Evolutionary conservation across 2,888 invertebrate genomes (phyloP).

Genomic region (Tinea semifulvella): DNA sequence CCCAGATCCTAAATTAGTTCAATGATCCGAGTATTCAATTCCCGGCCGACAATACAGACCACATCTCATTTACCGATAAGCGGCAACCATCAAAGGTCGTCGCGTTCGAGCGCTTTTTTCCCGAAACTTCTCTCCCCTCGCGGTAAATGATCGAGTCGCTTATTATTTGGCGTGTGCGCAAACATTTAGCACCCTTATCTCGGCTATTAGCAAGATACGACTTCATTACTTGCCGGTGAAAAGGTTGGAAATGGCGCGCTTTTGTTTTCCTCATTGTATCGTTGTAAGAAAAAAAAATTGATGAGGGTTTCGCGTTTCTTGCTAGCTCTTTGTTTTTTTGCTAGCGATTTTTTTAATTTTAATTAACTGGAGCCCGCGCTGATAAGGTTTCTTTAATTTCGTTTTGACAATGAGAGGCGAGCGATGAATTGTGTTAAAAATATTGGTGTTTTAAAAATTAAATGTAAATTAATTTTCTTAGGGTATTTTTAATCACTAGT

Average conservation of each 20-base stretch:
- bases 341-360: conserved; percentile 15
- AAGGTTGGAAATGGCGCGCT: conserved; percentile 19
- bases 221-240: conserved; percentile 51
- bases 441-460: too few species aligned
- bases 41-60: conserved; percentile 26
- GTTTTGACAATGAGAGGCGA: background rate
- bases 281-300: conserved; percentile 18
- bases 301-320: conserved; percentile 24
- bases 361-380: background rate
- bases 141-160: conserved; percentile 57
- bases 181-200: conserved; percentile 64
- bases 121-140: conserved; percentile 39
- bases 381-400: conserved; percentile 10
- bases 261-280: too few species aligned
- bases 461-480: too few species aligned
- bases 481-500: too few species aligned
- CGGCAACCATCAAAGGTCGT: conserved; percentile 30
- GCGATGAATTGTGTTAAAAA: too few species aligned
- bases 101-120: conserved; percentile 45
- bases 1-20: too few species aligned
- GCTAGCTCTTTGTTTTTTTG: conserved; percentile 15
- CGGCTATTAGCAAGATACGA: conserved; percentile 59
- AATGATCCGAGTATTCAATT: conserved; percentile 49
- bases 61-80: conserved; percentile 45
- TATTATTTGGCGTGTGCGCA: conserved; percentile 66